phyloP scores from a whole-genome alignment of 2,797 vertebrate species.

The Lutjanus campechanus region DNA sequence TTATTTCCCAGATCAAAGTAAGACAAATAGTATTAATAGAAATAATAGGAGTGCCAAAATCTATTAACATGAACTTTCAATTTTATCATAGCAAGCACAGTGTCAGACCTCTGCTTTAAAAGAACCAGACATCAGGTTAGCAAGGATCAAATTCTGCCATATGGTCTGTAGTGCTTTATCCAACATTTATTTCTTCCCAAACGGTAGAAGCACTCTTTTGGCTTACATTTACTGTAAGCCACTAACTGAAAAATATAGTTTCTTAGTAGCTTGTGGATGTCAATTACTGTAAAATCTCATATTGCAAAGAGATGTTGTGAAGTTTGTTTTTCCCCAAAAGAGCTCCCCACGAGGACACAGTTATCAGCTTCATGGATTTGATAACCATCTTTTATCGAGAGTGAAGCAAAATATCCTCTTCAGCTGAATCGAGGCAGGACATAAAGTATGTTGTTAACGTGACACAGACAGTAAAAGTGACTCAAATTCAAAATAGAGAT shows the following conservation, averaged over 20 bases:
- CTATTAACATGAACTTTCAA: too few species aligned
- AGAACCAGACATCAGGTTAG: background rate
- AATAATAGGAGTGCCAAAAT: too few species aligned
- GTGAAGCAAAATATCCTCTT: slow-evolving; percentile 4
- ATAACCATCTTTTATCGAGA: background rate
- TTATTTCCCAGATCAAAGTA: too few species aligned
- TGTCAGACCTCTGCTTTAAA: background rate
- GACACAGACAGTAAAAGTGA: slow-evolving; percentile 4
- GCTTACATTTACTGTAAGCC: too few species aligned
- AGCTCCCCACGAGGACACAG: background rate
- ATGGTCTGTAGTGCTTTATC: background rate
- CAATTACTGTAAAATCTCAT: background rate
- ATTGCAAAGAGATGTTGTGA: background rate
- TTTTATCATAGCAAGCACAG: too few species aligned
- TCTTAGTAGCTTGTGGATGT: background rate
- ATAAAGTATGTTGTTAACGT: background rate
- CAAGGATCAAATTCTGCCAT: background rate
- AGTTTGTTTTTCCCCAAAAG: background rate
- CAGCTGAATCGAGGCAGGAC: background rate
- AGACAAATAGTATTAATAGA: too few species aligned
- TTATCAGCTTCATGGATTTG: background rate
- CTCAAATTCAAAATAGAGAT: slow-evolving; percentile 35
- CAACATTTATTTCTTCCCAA: background rate
- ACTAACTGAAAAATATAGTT: background rate
- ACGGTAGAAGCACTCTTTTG: background rate